A percentile compares a stretch with the other conserved stretches of the same genome.
Conservation (phyloP, 2,797 vertebrate genomes). For the Rachycentron canadum region DNA sequence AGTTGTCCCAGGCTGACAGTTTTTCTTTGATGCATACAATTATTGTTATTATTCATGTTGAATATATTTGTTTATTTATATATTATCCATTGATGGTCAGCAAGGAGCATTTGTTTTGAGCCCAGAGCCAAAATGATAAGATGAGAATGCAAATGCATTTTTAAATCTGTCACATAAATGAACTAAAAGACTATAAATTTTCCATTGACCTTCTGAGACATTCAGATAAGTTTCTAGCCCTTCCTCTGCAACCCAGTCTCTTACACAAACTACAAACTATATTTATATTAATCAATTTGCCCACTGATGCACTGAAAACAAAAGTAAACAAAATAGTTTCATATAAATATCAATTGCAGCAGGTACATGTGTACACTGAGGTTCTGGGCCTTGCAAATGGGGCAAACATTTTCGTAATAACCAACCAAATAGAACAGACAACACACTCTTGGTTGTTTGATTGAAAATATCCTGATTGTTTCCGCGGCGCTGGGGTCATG, state of each 20-base stretch:
- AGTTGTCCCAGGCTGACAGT: slow-evolving; percentile 1
- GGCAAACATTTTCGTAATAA: neutral
- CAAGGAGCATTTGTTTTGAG: slow-evolving; percentile 34
- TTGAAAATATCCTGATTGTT: slow-evolving; percentile 4
- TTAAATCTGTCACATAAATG: slow-evolving; percentile 24
- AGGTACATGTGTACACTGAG: neutral
- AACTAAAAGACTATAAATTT: slow-evolving; percentile 22
- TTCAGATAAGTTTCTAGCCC: slow-evolving; percentile 2
- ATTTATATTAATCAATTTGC: neutral
- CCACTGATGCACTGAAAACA: neutral
- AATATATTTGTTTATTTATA: slow-evolving; percentile 30
- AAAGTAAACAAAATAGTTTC: neutral
- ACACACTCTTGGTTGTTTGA: neutral
- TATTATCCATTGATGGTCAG: slow-evolving; percentile 13
- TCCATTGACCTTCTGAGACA: slow-evolving; percentile 21
- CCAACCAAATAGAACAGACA: neutral
- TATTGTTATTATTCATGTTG: slow-evolving; percentile 28
- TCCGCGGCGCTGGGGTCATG: neutral
- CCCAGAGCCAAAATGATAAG: slow-evolving; percentile 21
- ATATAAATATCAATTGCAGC: neutral
- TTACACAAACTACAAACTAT: too few species aligned
- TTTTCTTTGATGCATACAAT: slow-evolving; percentile 8
- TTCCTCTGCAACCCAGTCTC: neutral
- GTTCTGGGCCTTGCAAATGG: too few species aligned
- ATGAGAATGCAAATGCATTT: slow-evolving; percentile 44